Evolutionary conservation across 2,113 vertebrate species (phyloP).

Genomic region (Smithornis capensis): DNA sequence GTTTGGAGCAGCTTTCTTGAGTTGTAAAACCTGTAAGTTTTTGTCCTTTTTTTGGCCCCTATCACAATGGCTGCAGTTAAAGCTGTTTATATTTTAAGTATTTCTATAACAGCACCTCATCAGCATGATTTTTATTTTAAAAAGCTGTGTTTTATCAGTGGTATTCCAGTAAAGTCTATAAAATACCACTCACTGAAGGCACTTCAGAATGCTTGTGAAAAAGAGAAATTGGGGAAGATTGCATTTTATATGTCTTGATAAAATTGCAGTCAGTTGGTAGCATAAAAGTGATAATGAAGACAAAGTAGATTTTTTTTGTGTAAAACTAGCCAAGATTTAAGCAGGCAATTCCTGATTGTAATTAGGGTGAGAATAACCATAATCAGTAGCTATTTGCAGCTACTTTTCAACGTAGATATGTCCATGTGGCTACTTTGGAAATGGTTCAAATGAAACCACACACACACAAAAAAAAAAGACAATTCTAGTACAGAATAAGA

Average conservation of each 20-base stretch:
- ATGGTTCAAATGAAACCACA: neutral
- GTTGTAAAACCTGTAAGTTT: neutral
- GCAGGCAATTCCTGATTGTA: neutral
- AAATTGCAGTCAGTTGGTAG: neutral
- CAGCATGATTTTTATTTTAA: neutral
- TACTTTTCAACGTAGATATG: neutral
- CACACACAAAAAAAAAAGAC: neutral
- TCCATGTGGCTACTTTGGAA: neutral
- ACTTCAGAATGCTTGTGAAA: neutral
- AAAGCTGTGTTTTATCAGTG: neutral
- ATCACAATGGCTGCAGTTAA: neutral
- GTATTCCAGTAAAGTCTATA: neutral
- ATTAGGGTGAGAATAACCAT: neutral
- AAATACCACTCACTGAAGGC: neutral
- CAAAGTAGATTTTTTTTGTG: neutral
- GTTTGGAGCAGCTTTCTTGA: neutral
- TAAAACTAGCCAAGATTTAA: neutral
- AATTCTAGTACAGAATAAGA: neutral
- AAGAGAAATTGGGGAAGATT: neutral
- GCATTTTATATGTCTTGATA: neutral
- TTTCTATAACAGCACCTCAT: conserved; percentile 19
- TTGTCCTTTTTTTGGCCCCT: neutral
- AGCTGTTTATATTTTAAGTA: neutral
- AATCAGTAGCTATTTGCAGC: neutral
- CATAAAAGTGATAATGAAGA: neutral